phyloP scores from a whole-genome alignment of 2,113 vertebrate genomes.

The Phyllostomus hastatus region DNA sequence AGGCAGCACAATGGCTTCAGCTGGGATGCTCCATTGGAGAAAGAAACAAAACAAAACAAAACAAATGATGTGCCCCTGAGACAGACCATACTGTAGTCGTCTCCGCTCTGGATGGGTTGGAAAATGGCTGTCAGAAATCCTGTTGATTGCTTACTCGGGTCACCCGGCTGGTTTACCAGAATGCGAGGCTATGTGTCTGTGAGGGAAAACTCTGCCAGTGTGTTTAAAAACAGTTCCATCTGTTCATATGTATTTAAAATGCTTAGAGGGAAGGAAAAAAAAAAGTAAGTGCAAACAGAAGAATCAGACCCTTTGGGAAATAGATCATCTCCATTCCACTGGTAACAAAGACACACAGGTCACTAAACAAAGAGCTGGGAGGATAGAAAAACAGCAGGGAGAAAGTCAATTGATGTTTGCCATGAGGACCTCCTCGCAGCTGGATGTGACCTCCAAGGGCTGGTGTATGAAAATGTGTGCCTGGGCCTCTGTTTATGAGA shows the following conservation, averaged over 20 bases:
- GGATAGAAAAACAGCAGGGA: not conserved
- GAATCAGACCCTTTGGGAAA: conserved; percentile 5
- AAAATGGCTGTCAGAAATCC: conserved; percentile 43
- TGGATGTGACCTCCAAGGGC: not conserved
- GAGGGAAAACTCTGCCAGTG: conserved; percentile 61
- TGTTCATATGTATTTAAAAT: conserved; percentile 59
- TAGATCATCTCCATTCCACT: not conserved
- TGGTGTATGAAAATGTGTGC: not conserved
- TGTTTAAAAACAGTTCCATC: conserved; percentile 68
- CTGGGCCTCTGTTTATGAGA: not conserved
- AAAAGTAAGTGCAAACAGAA: not conserved
- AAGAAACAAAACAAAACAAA: not conserved
- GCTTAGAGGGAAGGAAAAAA: not conserved
- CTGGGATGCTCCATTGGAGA: not conserved
- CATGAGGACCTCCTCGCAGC: not conserved
- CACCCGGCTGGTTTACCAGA: conserved; percentile 50
- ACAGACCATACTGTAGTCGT: not conserved
- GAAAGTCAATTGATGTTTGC: not conserved
- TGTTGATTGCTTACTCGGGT: conserved; percentile 3
- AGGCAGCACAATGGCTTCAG: not conserved
- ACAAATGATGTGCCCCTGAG: not conserved
- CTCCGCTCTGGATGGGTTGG: not conserved
- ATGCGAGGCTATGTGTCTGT: conserved; percentile 22
- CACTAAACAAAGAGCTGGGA: not conserved
- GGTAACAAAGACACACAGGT: not conserved